A percentile compares a stretch with the other conserved stretches of the same genome.
Evolutionary conservation across 2,113 vertebrate genomes (phyloP).

Genomic region (Phrynosoma platyrhinos): DNA sequence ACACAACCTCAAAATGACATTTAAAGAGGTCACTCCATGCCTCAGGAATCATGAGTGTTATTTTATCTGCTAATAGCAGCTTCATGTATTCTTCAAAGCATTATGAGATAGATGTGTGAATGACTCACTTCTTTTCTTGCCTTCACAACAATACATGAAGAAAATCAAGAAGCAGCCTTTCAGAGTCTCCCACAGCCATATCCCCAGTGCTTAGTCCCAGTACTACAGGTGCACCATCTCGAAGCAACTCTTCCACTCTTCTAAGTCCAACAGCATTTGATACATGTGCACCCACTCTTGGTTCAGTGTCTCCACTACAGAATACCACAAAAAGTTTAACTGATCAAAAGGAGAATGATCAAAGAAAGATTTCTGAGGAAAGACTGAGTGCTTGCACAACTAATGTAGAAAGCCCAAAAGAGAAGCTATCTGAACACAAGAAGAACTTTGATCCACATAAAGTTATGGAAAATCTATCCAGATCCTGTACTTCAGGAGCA

Average conservation of each 20-base stretch:
- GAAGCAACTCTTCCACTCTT: no score
- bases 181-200: no score
- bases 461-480: constrained; percentile 77
- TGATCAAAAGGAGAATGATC: constrained; percentile 88
- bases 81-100: background rate
- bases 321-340: constrained; percentile 80
- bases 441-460: constrained; percentile 83
- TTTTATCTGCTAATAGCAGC: background rate
- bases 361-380: constrained; percentile 92
- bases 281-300: no score
- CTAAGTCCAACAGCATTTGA: no score
- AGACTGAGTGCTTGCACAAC: constrained; percentile 81
- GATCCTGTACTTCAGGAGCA: constrained; percentile 63
- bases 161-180: no score
- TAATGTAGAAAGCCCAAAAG: constrained; percentile 73
- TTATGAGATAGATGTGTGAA: background rate
- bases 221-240: no score
- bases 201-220: no score
- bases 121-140: background rate
- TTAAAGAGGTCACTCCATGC: background rate
- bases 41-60: background rate
- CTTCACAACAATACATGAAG: background rate
- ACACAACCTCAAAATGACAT: background rate
- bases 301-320: constrained; percentile 63
- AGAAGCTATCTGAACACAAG: constrained; percentile 80